Conservation (phyloP, 1,140 invertebrate genomes). For the Pararge aegeria region DNA sequence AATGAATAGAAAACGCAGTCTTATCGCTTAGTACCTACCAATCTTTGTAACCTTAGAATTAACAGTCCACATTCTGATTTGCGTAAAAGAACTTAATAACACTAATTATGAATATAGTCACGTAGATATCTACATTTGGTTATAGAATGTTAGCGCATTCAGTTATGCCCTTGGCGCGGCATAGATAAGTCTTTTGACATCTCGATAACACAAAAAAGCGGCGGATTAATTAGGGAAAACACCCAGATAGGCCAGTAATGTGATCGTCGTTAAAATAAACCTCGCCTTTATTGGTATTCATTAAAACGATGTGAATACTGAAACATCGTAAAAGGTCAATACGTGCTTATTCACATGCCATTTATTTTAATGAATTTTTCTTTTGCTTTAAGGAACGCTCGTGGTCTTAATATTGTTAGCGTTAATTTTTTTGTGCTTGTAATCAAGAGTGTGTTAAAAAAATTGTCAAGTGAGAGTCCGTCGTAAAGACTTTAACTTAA, state of each 20-base stretch:
- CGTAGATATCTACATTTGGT: not conserved
- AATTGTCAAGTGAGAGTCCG: not conserved
- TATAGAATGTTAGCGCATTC: slow-evolving; percentile 4
- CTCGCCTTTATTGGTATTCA: slow-evolving; percentile 34
- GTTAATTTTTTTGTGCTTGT: not conserved
- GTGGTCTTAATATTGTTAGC: not conserved
- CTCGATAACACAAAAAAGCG: not conserved
- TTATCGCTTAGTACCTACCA: too few relatives aligned
- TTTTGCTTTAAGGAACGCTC: not conserved
- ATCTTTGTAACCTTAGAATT: too few relatives aligned
- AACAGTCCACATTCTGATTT: too few relatives aligned
- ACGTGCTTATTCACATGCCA: slow-evolving; percentile 26
- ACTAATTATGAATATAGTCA: too few relatives aligned
- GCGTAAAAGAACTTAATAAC: too few relatives aligned
- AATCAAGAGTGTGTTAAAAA: not conserved
- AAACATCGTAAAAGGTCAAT: slow-evolving; percentile 26
- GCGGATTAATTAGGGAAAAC: slow-evolving; percentile 4
- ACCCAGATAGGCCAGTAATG: slow-evolving; percentile 16
- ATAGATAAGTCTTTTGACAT: not conserved
- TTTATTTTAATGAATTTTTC: slow-evolving; percentile 26
- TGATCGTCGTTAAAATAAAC: slow-evolving; percentile 28
- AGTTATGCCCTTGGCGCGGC: not conserved
- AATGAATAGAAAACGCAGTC: too few relatives aligned
- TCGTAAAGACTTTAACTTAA: too few relatives aligned
- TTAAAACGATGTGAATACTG: slow-evolving; percentile 28